phyloP scores from a whole-genome alignment of 2,113 vertebrate species.

The Accipiter virgatus region DNA sequence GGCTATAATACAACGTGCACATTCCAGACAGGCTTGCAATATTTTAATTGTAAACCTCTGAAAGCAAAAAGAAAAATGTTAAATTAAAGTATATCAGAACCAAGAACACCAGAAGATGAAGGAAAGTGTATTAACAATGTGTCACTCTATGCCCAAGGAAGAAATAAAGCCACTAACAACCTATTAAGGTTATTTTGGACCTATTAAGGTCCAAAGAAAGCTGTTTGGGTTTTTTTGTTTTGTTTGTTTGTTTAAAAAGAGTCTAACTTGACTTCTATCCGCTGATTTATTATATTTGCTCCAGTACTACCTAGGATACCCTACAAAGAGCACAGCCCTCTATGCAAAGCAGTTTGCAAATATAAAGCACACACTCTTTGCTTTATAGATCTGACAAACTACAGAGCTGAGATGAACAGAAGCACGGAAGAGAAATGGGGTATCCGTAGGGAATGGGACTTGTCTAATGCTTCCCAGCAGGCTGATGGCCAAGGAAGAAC shows the following conservation, averaged over 20 bases:
- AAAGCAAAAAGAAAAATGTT: background rate
- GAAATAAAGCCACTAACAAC: background rate
- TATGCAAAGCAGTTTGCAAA: background rate
- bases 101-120: background rate
- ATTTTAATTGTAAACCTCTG: conserved; percentile 28
- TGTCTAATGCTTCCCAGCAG: background rate
- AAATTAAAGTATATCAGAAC: background rate
- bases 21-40: conserved; percentile 40
- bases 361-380: background rate
- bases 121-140: background rate
- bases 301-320: background rate
- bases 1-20: background rate
- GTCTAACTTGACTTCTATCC: background rate
- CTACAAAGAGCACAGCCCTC: background rate
- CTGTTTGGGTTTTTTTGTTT: too few relatives aligned
- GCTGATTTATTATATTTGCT: background rate
- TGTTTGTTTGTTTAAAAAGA: background rate
- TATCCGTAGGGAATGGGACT: fast-evolving
- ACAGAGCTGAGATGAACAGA: background rate
- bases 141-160: background rate
- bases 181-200: background rate
- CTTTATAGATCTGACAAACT: background rate
- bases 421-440: background rate
- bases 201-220: background rate
- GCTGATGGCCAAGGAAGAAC: background rate